Evolutionary conservation across 2,797 vertebrate genomes (phyloP).

Genomic region (Melanotaenia trifasciata): DNA sequence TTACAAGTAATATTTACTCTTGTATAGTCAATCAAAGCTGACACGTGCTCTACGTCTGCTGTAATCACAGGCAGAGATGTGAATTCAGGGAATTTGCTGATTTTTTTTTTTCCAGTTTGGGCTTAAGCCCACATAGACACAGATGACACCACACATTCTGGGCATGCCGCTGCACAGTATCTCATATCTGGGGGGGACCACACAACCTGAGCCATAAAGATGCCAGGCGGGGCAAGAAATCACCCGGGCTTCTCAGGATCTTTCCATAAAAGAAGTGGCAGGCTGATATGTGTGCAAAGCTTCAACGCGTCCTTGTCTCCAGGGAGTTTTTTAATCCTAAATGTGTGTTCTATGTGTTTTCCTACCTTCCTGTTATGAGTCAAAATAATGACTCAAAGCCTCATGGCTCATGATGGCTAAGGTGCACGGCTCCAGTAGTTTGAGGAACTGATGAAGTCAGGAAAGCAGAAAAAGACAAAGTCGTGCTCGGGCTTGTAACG

Average conservation of each 20-base stretch:
- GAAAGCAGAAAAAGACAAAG: conserved; percentile 36
- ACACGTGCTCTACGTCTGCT: conserved; percentile 63
- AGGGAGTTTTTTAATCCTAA: conserved; percentile 24
- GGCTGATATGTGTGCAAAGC: conserved; percentile 25
- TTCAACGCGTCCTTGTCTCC: conserved; percentile 48
- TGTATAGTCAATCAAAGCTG: conserved; percentile 25
- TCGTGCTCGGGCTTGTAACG: conserved; percentile 62
- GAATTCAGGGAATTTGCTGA: conserved; percentile 38
- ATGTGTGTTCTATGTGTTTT: background rate
- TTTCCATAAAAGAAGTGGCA: conserved; percentile 34
- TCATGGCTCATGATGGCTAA: conserved; percentile 32
- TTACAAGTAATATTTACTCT: background rate
- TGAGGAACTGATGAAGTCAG: conserved; percentile 8
- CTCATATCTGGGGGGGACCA: conserved; percentile 50
- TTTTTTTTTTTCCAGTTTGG: conserved; percentile 53
- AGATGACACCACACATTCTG: conserved; percentile 56
- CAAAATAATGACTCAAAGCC: conserved; percentile 48
- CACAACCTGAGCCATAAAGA: conserved; percentile 52
- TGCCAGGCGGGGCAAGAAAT: conserved; percentile 61
- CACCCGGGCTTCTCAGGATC: conserved; percentile 32
- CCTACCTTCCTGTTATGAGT: conserved; percentile 30
- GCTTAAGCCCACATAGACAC: conserved; percentile 54
- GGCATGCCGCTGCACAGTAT: conserved; percentile 43
- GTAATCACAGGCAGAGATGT: conserved; percentile 41
- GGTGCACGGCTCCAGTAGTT: conserved; percentile 39